phyloP scores from a whole-genome alignment of 2,113 vertebrate genomes.

The Falcunculus frontatus region DNA sequence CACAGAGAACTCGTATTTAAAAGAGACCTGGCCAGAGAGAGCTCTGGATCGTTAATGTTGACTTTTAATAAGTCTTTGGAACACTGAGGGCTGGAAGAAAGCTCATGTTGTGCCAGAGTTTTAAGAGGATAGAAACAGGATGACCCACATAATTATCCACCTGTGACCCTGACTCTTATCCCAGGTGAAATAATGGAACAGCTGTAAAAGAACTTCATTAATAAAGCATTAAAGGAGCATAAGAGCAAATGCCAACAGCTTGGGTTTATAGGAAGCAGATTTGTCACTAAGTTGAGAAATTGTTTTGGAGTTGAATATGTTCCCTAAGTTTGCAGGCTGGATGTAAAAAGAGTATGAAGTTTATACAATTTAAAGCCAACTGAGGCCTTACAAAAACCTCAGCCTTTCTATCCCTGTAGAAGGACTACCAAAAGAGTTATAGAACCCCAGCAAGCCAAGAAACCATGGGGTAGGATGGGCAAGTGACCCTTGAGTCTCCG shows the following conservation, averaged over 20 bases:
- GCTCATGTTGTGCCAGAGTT: constrained; percentile 37
- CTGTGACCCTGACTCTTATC: constrained; percentile 51
- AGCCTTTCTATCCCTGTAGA: not conserved
- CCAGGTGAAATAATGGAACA: constrained; percentile 66
- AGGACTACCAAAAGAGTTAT: not conserved
- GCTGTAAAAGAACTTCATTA: constrained; percentile 63
- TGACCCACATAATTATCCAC: constrained; percentile 53
- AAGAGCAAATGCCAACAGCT: constrained; percentile 54
- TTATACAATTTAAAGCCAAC: constrained; percentile 27
- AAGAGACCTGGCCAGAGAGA: constrained; percentile 27
- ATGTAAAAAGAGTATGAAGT: constrained; percentile 9
- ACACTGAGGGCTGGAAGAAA: constrained; percentile 25
- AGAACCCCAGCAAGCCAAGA: not conserved
- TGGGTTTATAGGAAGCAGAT: constrained; percentile 60
- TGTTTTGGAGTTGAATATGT: constrained; percentile 1
- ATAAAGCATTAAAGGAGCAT: constrained; percentile 52
- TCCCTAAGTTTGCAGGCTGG: constrained; percentile 1
- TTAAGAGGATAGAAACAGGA: constrained; percentile 63
- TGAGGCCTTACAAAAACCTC: constrained; percentile 39
- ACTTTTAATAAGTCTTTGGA: constrained; percentile 62
- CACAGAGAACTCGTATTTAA: constrained; percentile 8
- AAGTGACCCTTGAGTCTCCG: not conserved
- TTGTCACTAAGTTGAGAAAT: constrained; percentile 47
- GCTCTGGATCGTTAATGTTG: constrained; percentile 52
- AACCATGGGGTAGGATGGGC: not conserved